phyloP scores from a whole-genome alignment of 2,888 invertebrate genomes.

The Polymixis flavicincta region DNA sequence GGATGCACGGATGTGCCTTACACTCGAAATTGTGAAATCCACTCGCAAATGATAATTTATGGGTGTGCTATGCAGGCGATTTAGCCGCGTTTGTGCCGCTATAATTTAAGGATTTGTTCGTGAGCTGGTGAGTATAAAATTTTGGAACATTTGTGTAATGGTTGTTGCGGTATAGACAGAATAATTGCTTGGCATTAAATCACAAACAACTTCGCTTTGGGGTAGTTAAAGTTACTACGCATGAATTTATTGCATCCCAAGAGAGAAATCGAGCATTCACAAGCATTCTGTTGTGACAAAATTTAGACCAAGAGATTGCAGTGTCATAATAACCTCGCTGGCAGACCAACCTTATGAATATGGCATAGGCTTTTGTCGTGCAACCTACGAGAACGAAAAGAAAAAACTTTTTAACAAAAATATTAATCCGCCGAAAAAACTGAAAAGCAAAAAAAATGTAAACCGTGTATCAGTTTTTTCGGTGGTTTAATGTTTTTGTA shows the following conservation, averaged over 20 bases:
- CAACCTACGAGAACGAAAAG: no score
- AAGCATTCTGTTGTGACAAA: neutral
- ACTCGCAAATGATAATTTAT: constrained; percentile 33
- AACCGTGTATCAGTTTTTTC: no score
- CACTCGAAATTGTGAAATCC: constrained; percentile 36
- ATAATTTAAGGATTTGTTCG: constrained; percentile 31
- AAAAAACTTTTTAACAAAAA: no score
- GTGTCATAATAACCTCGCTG: neutral
- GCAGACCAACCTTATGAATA: neutral
- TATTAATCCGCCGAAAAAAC: no score
- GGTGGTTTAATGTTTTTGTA: no score
- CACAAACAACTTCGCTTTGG: neutral
- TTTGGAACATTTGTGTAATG: constrained; percentile 14
- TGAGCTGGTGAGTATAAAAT: constrained; percentile 23
- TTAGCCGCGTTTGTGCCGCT: constrained; percentile 5
- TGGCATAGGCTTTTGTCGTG: neutral
- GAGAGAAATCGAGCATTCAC: no score
- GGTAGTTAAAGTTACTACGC: neutral
- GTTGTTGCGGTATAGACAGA: neutral
- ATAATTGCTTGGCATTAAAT: constrained; percentile 24
- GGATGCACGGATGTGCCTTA: constrained; percentile 1
- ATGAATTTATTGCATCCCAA: neutral
- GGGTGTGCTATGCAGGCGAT: constrained; percentile 20
- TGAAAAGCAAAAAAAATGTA: no score
- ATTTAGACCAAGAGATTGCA: neutral